phyloP scores from a whole-genome alignment of 2,888 invertebrate species.

The Helobdella robusta region DNA sequence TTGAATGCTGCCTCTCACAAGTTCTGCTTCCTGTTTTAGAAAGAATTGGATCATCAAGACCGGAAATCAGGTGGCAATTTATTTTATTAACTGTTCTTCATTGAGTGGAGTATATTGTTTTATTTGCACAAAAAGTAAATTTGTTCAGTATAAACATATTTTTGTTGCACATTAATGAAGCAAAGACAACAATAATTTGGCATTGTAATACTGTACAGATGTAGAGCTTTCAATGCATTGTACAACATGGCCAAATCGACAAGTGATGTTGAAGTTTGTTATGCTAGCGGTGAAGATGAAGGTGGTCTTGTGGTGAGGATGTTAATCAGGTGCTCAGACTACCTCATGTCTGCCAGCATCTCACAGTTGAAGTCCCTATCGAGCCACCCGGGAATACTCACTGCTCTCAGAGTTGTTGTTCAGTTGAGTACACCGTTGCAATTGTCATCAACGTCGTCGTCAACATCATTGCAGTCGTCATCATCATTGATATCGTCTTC shows the following conservation, averaged over 20 bases:
- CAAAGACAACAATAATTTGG: too few species aligned
- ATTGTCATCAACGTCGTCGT: neutral
- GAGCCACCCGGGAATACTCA: slow-evolving; percentile 1
- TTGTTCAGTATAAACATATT: too few species aligned
- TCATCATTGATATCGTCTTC: neutral
- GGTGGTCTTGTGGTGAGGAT: neutral
- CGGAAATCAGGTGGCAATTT: too few species aligned
- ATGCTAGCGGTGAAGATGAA: neutral
- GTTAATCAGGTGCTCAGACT: slow-evolving; percentile 11
- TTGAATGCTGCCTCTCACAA: neutral
- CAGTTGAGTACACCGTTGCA: neutral
- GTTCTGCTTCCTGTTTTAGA: slow-evolving; percentile 2
- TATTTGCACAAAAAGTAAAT: too few species aligned
- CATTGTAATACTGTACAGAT: too few species aligned
- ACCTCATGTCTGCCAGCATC: slow-evolving; percentile 4
- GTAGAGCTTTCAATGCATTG: slow-evolving; percentile 7
- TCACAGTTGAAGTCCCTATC: neutral
- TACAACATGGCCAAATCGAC: neutral
- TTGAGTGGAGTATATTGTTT: too few species aligned
- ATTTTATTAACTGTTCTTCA: too few species aligned
- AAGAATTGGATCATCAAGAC: neutral
- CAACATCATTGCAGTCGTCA: neutral
- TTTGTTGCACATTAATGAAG: too few species aligned
- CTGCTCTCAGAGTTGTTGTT: neutral
- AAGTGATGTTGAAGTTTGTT: neutral